Base-by-base conservation (phyloP, 2,888 invertebrate species). In the Sisyra terminalis region DNA sequence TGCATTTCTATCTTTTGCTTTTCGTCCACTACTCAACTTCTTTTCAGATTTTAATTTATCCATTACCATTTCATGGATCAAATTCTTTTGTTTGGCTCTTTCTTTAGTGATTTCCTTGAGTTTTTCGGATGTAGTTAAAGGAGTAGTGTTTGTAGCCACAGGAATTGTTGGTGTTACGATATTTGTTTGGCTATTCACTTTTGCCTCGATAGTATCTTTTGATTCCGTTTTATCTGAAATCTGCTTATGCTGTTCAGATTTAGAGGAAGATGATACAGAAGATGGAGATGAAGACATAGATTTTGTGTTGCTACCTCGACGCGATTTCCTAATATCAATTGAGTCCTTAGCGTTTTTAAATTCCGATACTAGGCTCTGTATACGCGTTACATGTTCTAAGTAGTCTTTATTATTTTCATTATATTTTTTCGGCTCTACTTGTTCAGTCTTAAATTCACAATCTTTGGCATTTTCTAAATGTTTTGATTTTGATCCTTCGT, bases 41-140 rank as follows among this genome's bases (percentile, higher is more conserved):
- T 76, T 77, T 52, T 78, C 75, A 2, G 74, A 71, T 51, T 75
- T 72, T 52, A 85, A 65, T 59, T 83, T 78, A 54, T 81, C 84
- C 70, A 88, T 74, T 41, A 89, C 80, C 61, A 89, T 66, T 57
- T 87, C 78, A 52, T 87, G 76, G 38, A 89, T 82, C 17, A 88
- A 67, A 56, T 79, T 82, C 48, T 86, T 87, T 60, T 88, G 86
- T 55, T 84, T 80, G 31, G 79, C 80, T 43, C 86, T 69, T 56
- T 86, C 85, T 54, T 80, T 74, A 48, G 79, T 78, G 29, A 88
- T 70, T 62, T 83, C 80, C 56, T 85, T 81, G 43, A 82, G 67
- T 56, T 78, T 80, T 44, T 74, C 67, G 2, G 70, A 71, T 3
- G 77, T 69, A 40, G 74, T 66, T 29, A 45, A 55, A 5, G 65